phyloP scores from a whole-genome alignment of 2,888 invertebrate genomes.

The Malthinus seriepunctatus region DNA sequence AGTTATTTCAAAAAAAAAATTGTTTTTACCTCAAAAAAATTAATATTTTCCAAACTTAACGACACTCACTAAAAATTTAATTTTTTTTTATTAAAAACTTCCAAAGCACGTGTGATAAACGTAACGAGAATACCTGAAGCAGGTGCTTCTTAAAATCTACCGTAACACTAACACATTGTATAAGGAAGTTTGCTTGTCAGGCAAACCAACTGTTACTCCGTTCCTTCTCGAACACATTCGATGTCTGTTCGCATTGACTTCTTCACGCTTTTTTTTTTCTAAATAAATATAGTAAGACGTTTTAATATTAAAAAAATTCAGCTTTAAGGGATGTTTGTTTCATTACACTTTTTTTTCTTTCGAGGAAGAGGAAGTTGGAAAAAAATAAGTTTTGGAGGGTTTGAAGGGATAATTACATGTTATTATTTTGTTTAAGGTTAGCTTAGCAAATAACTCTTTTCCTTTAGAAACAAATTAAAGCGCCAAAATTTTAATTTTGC shows the following conservation, averaged over 20 bases:
- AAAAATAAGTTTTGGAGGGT: no score
- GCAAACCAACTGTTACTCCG: constrained; percentile 32
- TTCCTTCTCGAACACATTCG: constrained; percentile 29
- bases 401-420: no score
- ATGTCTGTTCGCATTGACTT: constrained; percentile 22
- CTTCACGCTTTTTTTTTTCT: constrained; percentile 12
- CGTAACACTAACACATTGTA: constrained; percentile 25
- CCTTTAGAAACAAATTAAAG: no score
- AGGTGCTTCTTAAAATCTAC: constrained; percentile 24
- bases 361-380: no score
- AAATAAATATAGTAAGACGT: background rate
- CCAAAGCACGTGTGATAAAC: constrained; percentile 20
- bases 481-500: no score
- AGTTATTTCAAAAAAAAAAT: background rate
- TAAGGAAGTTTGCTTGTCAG: constrained; percentile 17
- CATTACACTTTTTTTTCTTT: background rate
- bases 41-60: background rate
- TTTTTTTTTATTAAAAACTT: background rate
- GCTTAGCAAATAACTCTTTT: no score
- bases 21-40: background rate
- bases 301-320: background rate
- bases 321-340: background rate
- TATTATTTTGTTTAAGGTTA: no score
- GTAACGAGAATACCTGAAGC: constrained; percentile 17
- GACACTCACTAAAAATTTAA: constrained; percentile 2